A percentile compares a stretch with the other conserved stretches of the same genome.
Evolutionary conservation across 2,113 vertebrate species (phyloP).

Genomic region (Electrona antarctica): DNA sequence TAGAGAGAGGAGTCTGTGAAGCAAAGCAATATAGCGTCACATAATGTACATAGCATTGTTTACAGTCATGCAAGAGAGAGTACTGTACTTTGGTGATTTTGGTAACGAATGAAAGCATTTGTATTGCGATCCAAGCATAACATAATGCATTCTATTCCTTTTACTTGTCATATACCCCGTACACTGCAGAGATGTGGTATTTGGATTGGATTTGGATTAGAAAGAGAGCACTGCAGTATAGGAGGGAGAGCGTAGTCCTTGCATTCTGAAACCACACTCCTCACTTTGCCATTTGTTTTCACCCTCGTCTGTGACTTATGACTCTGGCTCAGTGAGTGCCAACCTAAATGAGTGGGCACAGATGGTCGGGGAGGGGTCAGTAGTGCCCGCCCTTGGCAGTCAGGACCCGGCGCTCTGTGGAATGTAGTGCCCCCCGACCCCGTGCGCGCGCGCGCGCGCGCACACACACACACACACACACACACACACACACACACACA

Average conservation of each 20-base stretch:
- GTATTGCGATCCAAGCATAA: not conserved
- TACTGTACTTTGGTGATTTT: constrained; percentile 5
- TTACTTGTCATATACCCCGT: not conserved
- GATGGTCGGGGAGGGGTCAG: constrained; percentile 44
- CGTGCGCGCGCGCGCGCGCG: not conserved
- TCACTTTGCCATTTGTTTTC: constrained; percentile 46
- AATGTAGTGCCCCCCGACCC: constrained; percentile 22
- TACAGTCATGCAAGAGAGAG: constrained; percentile 24
- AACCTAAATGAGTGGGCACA: constrained; percentile 47
- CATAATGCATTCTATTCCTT: not conserved
- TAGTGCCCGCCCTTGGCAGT: constrained; percentile 24
- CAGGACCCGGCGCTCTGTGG: not conserved
- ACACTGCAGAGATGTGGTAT: not conserved
- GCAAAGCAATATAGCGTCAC: constrained; percentile 29
- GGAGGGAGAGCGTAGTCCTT: not conserved
- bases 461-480: not conserved
- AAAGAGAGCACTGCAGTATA: constrained; percentile 2
- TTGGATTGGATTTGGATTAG: constrained; percentile 49
- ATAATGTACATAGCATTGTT: constrained; percentile 35
- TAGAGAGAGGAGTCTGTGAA: constrained; percentile 35
- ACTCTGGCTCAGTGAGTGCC: constrained; percentile 37
- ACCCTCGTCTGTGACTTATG: constrained; percentile 42
- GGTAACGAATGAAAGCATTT: not conserved
- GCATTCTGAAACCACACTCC: constrained; percentile 46
- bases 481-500: too few relatives aligned